Evolutionary conservation across 2,113 vertebrate genomes (phyloP), one percentile per base, ranked within the genome.

Genomic region (Cottus gobio): DNA sequence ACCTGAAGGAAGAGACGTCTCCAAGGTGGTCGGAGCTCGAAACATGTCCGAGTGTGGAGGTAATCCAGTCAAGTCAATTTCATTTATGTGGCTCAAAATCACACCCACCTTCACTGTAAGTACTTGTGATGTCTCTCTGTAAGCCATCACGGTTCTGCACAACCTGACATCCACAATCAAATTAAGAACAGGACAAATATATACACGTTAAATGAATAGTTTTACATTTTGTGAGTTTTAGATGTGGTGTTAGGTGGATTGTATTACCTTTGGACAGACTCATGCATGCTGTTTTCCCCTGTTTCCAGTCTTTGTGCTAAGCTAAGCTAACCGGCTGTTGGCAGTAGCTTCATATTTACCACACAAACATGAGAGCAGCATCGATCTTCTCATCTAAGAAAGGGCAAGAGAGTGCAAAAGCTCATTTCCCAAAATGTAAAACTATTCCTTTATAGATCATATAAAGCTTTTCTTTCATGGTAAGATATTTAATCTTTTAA

Each of bases 41-140:
- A 96, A 95, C 85, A 64, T 96, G 50, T 95, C 96, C 5, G 95
- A 96, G 76, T 96, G 96, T 85, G 96, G 95, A 94, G 96, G 96
- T 96, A 88, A 96, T 89, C 56, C 52, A 3, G 11, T 26, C 4
- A 7, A 26, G 44, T 24, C 31, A 4, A 0, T 58, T 67, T 58
- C 2, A 34, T 57, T 13, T 20, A 46, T 66, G 26, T 11, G n/a
- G 3, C 20, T 44, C 28, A 57, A 57, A 57, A 42, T n/a, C 30
- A 48, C 20, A 58, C 22, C 67, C 16, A 11, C 16, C n/a, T 37
- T 56, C n/a, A 28, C 24, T 57, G n/a, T 39, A 57, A 42, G 15
- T 28, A 20, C 34, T 71, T 57, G 7, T 28, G 15, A 28, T 30
- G 13, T 34, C 34, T 56, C 26, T 56, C 37, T 56, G 16, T 52